Base-by-base conservation (phyloP, 2,113 vertebrate species). In the Cyprinus carpio region DNA sequence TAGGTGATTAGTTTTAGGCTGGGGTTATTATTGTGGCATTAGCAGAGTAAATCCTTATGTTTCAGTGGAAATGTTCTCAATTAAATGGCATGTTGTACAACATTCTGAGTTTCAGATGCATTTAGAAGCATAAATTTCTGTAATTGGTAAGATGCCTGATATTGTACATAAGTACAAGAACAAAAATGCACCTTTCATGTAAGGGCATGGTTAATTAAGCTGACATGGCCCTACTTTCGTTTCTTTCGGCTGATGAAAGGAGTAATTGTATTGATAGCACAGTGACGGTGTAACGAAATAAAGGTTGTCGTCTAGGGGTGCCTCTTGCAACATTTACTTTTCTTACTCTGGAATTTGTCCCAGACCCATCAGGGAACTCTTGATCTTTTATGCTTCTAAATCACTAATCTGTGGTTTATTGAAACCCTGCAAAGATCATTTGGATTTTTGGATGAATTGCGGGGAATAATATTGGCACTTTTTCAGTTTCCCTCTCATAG, bases 11-110 rank as follows among this genome's bases (percentile, higher is more conserved):
- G 23, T 72, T 31, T 67, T 56, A 23, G 27, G 7, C 25, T 65
- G 2, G 43, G 43, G 67, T 79, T 40, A 75, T 86, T 80, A 75
- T 51, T 37, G 56, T 80, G 56, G 65, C 84, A 75, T 86, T 88
- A 83, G 67, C 4, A 69, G 40, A 84, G 75, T 69, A 15, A 15
- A 60, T 65, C 43, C 74, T 64, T 51, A 7, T 8, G 56, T 65
- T 60, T 23, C 20, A 23, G 67, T 23, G 34, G 67, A 40, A 71
- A 40, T 40, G 34, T 40, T 71, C 10, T 40, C 34, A 65, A 65
- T 87, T 74, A 65, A 2, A 67, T 40, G 51, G 76, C 37, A 80
- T 25, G 43, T 75, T 72, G 56, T 81, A 72, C 69, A 67, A 34
- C 72, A 85, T 87, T 81, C 75, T 37, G 78, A 81, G 67, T 75